A percentile compares a stretch with the other conserved stretches of the same genome.
Conservation (phyloP, 37 sponge, comb jelly and placozoan species). For the Geodia barretti region DNA sequence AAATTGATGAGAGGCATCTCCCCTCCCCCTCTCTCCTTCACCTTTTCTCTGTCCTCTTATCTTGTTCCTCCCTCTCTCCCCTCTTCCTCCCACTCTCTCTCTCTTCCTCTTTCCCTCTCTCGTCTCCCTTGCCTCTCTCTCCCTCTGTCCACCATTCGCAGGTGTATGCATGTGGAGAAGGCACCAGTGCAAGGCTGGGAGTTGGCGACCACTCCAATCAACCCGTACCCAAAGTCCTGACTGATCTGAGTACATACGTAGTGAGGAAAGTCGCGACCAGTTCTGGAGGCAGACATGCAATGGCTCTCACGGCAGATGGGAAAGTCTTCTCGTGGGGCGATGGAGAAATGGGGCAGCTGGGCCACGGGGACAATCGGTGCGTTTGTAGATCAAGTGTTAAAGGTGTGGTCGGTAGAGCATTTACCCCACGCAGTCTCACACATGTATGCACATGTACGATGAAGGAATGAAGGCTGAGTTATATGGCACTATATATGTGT, state of each 20-base stretch:
- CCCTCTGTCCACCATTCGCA: not conserved
- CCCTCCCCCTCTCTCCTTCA: not conserved
- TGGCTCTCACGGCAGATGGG: slow-evolving; percentile 93
- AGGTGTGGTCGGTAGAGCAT: not conserved
- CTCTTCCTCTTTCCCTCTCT: not conserved
- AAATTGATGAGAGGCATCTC: not conserved
- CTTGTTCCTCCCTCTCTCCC: not conserved
- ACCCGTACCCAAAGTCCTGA: slow-evolving; percentile 40
- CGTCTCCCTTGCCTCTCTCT: not conserved
- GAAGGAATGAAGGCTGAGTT: too few species aligned
- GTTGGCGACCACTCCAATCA: slow-evolving; percentile 49
- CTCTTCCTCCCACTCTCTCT: not conserved
- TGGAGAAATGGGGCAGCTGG: slow-evolving; percentile 94
- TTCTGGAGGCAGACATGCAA: slow-evolving; percentile 79
- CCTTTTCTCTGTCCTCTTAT: not conserved
- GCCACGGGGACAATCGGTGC: slow-evolving; percentile 88
- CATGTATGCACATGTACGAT: not conserved
- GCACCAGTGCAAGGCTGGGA: slow-evolving; percentile 82
- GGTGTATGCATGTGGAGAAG: slow-evolving; percentile 92
- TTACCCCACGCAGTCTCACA: too few species aligned
- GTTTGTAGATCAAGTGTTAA: not conserved
- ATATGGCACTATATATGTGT: too few species aligned
- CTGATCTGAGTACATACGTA: slow-evolving; percentile 79
- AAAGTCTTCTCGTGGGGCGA: slow-evolving; percentile 99
- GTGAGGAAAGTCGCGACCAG: slow-evolving; percentile 88